Evolutionary conservation across 2,888 invertebrate species (phyloP), one percentile per base, ranked within the genome.

Genomic region (Papilio elwesi): DNA sequence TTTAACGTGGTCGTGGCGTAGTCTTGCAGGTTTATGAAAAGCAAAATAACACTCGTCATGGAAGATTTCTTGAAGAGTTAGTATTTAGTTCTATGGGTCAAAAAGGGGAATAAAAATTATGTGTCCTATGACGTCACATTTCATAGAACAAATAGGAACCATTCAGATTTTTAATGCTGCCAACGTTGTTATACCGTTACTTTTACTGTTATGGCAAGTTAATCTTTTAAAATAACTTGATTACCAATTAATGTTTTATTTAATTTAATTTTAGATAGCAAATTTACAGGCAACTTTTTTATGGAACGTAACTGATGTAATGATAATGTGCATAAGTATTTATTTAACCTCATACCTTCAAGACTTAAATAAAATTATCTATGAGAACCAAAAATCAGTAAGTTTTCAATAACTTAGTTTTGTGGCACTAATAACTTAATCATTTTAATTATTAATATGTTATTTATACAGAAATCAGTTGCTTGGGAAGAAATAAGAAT

Each of bases 291-390:
- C 94, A 43, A 96, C 96, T 0, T 96, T 96, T 73, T 92, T 94
- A 0, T 96, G 96, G 96, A 96, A 95, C 79, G 96, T 95, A 74
- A 94, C 95, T 75, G 96, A 96, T 80, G 85, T 96, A 1, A 96
- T 96, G 80, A 95, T 96, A 9, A 96, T 96, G 79, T 90, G 96
- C 57, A 88, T 96, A 26, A 96, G 96, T 82, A 89, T 95, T 68
- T 96, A 96, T 15, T 81, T 96, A 73, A 92, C 95, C n/a, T 75
- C 72, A 13, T 79, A 76, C 26, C 81, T 6, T 91, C 94, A 43
- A 93, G 95, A 78, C 95, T 96, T 80, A 88, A 94, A 67, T 95
- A 95, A 82, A n/a, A n/a, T 75, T 48, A 77, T 80, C 2, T 71
- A 74, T 16, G 49, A 51, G 1, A 76, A 75, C 53, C 67, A 71